These are phyloP conservation scores for Acanthosepion esculentum DNA, from an alignment of 2,888 invertebrate species.

Conservation along the genomic window DNA sequence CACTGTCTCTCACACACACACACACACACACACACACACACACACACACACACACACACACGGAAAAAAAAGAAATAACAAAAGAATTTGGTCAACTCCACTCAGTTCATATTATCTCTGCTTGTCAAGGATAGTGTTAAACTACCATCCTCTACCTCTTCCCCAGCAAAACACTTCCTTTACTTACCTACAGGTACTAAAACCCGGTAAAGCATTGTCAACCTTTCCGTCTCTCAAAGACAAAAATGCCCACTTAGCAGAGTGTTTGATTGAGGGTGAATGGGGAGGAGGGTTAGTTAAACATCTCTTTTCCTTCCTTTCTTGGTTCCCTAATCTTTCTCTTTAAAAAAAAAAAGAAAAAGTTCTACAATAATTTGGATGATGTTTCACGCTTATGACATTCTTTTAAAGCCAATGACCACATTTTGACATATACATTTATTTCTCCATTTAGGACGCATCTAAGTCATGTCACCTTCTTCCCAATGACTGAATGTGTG, in stretches of 20 bases:
- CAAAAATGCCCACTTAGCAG: not conserved
- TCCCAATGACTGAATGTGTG: not conserved
- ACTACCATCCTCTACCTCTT: not conserved
- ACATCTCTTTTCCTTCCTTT: not conserved
- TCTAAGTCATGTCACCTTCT: not conserved
- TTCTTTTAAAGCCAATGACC: not conserved
- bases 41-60: too few relatives aligned
- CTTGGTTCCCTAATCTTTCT: not conserved
- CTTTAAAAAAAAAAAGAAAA: not conserved
- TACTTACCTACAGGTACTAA: not conserved
- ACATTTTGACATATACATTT: not conserved
- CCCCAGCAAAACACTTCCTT: not conserved
- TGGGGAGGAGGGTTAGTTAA: not conserved
- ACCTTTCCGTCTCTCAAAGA: not conserved
- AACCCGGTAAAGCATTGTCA: slow-evolving; percentile 7
- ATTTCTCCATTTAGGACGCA: not conserved
- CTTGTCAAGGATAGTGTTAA: not conserved
- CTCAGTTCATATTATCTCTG: not conserved
- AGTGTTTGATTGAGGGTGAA: not conserved
- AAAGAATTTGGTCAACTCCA: not conserved
- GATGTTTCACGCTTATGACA: not conserved
- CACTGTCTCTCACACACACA: too few relatives aligned
- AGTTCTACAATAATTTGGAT: not conserved
- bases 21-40: too few relatives aligned
- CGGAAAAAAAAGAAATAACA: too few relatives aligned